phyloP scores from a whole-genome alignment of 2,888 invertebrate species.

The Drosophila mulleri region DNA sequence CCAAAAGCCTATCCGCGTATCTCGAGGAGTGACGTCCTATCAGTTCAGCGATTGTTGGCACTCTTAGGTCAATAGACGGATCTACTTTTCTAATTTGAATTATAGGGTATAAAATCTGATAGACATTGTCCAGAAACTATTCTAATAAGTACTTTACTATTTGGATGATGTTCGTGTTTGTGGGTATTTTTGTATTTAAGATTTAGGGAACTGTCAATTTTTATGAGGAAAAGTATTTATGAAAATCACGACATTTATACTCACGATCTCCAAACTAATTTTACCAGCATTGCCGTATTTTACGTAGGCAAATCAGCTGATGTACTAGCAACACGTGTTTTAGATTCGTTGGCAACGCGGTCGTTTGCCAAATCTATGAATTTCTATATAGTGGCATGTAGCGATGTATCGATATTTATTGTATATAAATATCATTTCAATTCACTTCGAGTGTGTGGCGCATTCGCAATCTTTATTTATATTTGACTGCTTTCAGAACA shows the following conservation, averaged over 20 bases:
- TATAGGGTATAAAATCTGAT: background rate
- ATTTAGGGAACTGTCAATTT: background rate
- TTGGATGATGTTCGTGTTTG: background rate
- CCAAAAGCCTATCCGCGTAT: too few relatives aligned
- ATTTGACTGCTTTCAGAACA: slow-evolving; percentile 3
- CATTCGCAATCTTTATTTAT: slow-evolving; percentile 34
- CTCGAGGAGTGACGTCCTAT: too few relatives aligned
- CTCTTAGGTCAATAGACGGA: too few relatives aligned
- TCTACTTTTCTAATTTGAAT: background rate
- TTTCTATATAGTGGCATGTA: slow-evolving; percentile 13
- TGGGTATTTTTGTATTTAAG: background rate
- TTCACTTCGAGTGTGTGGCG: slow-evolving; percentile 51
- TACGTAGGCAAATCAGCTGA: slow-evolving; percentile 30
- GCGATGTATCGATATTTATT: slow-evolving; percentile 44
- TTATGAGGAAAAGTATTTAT: background rate
- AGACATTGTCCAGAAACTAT: background rate
- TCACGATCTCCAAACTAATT: slow-evolving; percentile 34
- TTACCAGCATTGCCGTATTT: slow-evolving; percentile 29
- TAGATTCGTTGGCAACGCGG: slow-evolving; percentile 30
- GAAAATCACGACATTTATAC: background rate
- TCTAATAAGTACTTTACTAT: background rate
- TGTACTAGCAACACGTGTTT: slow-evolving; percentile 42
- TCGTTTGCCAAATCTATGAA: background rate
- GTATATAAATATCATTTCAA: slow-evolving; percentile 35
- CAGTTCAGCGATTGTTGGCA: too few relatives aligned